phyloP scores from a whole-genome alignment of 2,797 vertebrate genomes.

The Odontamblyopus rebecca region DNA sequence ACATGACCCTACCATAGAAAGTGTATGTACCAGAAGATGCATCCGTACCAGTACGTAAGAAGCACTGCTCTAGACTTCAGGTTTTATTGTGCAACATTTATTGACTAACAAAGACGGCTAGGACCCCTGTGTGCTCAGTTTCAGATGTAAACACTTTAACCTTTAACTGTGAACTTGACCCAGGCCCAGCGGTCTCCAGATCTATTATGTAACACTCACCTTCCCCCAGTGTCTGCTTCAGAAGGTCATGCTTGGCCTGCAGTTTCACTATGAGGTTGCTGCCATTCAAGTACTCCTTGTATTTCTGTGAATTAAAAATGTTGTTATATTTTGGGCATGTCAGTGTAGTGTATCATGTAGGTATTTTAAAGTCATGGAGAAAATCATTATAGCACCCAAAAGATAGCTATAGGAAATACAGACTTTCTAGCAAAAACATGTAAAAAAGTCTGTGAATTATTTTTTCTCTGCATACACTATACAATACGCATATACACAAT shows the following conservation, averaged over 20 bases:
- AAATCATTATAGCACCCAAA: background rate
- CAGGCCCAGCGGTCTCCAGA: background rate
- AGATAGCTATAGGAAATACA: background rate
- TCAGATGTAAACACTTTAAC: slow-evolving; percentile 6
- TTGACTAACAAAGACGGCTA: background rate
- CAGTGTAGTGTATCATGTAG: background rate
- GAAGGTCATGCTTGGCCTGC: slow-evolving; percentile 96
- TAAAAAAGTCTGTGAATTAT: background rate
- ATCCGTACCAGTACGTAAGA: background rate
- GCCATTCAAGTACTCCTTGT: slow-evolving; percentile 97
- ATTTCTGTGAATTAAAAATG: slow-evolving; percentile 82
- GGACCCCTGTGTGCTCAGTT: background rate
- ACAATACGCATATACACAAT: too few species aligned
- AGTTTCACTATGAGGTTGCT: slow-evolving; percentile 99
- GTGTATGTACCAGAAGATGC: background rate
- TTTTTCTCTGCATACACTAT: background rate
- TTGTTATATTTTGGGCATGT: background rate
- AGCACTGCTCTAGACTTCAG: background rate
- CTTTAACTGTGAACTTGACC: slow-evolving; percentile 8
- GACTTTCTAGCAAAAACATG: background rate
- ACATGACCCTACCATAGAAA: too few species aligned
- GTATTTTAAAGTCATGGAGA: background rate
- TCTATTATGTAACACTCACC: slow-evolving; percentile 75
- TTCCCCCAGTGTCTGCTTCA: slow-evolving; percentile 98
- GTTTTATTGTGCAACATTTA: background rate